Percentiles rank a stretch among this genome's conserved stretches.
phyloP scores from a whole-genome alignment of 1,140 invertebrate genomes.

The Ooceraea biroi region DNA sequence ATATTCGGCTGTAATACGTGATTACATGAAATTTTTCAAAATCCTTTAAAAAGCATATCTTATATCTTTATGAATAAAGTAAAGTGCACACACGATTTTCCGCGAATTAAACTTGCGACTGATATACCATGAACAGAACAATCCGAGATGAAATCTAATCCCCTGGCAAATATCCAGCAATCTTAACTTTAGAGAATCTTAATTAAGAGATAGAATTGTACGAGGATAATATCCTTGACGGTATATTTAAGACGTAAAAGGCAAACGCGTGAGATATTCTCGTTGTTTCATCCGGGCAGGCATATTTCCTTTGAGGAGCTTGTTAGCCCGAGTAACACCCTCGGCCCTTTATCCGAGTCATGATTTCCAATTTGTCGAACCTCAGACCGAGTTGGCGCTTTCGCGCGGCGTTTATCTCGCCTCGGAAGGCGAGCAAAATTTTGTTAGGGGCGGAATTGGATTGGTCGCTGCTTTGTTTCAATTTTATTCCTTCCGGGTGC shows the following conservation, averaged over 20 bases:
- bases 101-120: too few species aligned
- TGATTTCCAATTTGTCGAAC: constrained; percentile 59
- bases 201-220: too few species aligned
- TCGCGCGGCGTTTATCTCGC: constrained; percentile 33
- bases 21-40: too few species aligned
- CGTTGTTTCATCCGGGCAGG: background rate
- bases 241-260: constrained; percentile 20
- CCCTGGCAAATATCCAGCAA: background rate
- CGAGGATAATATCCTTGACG: background rate
- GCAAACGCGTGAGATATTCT: background rate
- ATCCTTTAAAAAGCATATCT: too few species aligned
- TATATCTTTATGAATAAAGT: too few species aligned
- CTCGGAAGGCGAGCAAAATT: constrained; percentile 17
- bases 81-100: too few species aligned
- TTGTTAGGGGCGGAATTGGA: constrained; percentile 41
- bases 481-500: constrained; percentile 35
- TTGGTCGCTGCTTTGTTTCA: constrained; percentile 52
- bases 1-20: too few species aligned
- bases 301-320: constrained; percentile 13
- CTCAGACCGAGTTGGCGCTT: constrained; percentile 5
- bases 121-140: too few species aligned
- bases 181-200: background rate
- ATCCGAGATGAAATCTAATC: too few species aligned
- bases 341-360: constrained; percentile 5
- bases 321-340: constrained; percentile 26